Conservation (phyloP, 1,140 invertebrate species). For the Trypoxylus dichotomus region DNA sequence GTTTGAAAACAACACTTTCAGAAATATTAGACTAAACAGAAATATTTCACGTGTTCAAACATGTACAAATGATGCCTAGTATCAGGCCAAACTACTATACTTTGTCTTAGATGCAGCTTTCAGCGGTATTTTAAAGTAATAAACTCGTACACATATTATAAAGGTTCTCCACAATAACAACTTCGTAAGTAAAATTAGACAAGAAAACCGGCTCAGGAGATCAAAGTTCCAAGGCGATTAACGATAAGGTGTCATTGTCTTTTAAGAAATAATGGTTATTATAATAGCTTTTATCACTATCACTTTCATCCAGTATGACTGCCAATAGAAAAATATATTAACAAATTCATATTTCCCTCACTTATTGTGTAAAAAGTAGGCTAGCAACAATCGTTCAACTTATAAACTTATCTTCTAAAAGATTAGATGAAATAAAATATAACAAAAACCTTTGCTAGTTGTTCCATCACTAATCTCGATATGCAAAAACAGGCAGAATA, state of each 20-base stretch:
- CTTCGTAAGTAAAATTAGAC: background rate
- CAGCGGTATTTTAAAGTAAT: too few relatives aligned
- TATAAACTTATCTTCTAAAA: too few relatives aligned
- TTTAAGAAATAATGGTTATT: slow-evolving; percentile 2
- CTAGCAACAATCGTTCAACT: background rate
- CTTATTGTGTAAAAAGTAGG: too few relatives aligned
- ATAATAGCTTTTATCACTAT: background rate
- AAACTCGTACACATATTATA: too few relatives aligned
- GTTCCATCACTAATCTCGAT: background rate
- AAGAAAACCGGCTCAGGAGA: background rate
- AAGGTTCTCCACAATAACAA: too few relatives aligned
- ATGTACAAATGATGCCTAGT: background rate
- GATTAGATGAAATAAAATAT: background rate
- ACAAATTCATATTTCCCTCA: background rate
- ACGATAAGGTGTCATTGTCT: slow-evolving; percentile 12
- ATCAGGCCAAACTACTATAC: too few relatives aligned
- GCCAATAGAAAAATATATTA: background rate
- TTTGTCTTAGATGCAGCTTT: too few relatives aligned
- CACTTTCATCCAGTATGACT: background rate
- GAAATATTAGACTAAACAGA: too few relatives aligned
- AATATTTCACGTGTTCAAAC: too few relatives aligned
- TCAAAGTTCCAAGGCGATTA: slow-evolving; percentile 12
- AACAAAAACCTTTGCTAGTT: background rate
- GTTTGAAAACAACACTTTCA: too few relatives aligned
- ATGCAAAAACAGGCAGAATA: background rate